A percentile compares a stretch with the other conserved stretches of the same genome.
Conservation (phyloP, 2,888 invertebrate species). For the Myathropa florea region DNA sequence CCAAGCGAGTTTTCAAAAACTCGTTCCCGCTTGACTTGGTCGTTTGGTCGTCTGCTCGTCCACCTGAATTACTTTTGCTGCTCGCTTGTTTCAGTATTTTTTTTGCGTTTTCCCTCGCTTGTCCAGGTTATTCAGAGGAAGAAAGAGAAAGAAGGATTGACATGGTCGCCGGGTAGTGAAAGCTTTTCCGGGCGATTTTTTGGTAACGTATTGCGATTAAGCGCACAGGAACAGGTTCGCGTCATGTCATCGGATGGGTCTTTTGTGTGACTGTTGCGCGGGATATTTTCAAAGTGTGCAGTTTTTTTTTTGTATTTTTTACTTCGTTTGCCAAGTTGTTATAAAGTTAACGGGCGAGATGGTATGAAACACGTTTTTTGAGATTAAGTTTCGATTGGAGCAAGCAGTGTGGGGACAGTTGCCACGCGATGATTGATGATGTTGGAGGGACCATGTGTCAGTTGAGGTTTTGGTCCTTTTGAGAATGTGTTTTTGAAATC, state of each 20-base stretch:
- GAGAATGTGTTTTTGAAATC: not conserved
- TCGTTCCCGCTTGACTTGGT: constrained; percentile 2
- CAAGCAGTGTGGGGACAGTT: not conserved
- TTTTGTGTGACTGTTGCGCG: not conserved
- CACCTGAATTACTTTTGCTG: constrained; percentile 30
- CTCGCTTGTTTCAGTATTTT: not conserved
- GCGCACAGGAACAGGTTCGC: not conserved
- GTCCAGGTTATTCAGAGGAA: not conserved
- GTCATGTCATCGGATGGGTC: not conserved
- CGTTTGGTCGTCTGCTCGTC: not conserved
- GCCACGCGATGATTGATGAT: not conserved
- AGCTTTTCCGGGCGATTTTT: constrained; percentile 33
- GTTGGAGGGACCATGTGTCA: not conserved
- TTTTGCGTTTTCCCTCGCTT: not conserved
- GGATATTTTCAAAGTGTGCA: no score
- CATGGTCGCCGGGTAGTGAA: constrained; percentile 16
- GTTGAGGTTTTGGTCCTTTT: not conserved
- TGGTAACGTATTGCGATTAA: not conserved
- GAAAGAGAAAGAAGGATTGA: not conserved
- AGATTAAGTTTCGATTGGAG: not conserved
- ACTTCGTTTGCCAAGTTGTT: not conserved
- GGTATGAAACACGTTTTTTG: not conserved
- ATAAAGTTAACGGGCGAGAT: not conserved
- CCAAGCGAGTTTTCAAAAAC: constrained; percentile 32
- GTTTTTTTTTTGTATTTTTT: no score